Base-by-base conservation (phyloP, 1,140 invertebrate species). In the Grapholita molesta region DNA sequence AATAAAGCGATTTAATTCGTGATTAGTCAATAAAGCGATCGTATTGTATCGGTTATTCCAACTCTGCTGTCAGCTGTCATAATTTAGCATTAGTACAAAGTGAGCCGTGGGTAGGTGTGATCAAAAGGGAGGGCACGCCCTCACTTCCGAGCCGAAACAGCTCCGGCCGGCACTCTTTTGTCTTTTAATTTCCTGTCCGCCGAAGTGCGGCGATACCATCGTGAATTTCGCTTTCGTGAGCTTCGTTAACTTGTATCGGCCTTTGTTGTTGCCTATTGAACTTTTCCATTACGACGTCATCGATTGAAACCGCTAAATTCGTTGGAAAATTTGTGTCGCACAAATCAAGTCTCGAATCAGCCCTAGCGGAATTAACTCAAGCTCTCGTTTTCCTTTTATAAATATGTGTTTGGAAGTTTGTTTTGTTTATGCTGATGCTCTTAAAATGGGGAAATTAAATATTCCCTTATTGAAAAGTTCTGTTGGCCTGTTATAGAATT, bases 151-250 rank as follows among this genome's bases (percentile, higher is more conserved):
- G 76, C 72, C 83, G 83, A 87, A 85, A 84, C 85, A 87, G 84
- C 86, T 84, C 80, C 77, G 73, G 77, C 78, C 84, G 77, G 82
- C 74, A 87, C 80, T 89, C 89, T 91, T 90, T 91, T 91, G 89
- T 91, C 88, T 89, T 89, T 90, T 90, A 89, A 91, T 91, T 90
- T 91, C 89, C 89, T 89, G 86, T 82, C 84, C 78, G 80, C 79
- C 77, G 80, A 77, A 82, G 78, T 83, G 78, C 79, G 79, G 78
- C 79, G 79, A 83, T 83, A 70, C 83, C 76, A 82, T 88, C 83
- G 80, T 85, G 82, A 89, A 89, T 89, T 91, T 87, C 77, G 81
- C 85, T 88, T 89, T 87, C 86, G 86, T 83, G 81, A 83, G 81
- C 87, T 82, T 86, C 86, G 86, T 86, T 91, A 88, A 88, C 82